phyloP scores from a whole-genome alignment of 2,797 vertebrate genomes.

The Naso thynnoides region DNA sequence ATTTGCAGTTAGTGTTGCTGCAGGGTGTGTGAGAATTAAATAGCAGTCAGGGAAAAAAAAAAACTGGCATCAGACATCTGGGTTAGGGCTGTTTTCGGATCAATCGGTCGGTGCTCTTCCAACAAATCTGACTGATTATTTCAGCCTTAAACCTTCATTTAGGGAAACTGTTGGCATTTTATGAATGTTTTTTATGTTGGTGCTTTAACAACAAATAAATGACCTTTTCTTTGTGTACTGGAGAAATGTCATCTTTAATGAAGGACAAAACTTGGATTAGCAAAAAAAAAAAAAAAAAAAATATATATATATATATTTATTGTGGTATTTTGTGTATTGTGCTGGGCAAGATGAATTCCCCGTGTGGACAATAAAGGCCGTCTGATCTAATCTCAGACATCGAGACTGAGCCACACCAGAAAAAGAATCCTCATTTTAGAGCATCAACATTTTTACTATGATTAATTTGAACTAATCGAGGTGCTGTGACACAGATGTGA shows the following conservation, averaged over 20 bases:
- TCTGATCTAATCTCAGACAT: too few relatives aligned
- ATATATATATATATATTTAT: too few relatives aligned
- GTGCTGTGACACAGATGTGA: background rate
- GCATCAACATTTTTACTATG: background rate
- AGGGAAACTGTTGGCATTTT: background rate
- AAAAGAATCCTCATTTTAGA: background rate
- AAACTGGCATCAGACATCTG: background rate
- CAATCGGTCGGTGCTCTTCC: background rate
- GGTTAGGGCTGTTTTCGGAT: constrained; percentile 1
- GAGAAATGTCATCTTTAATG: background rate
- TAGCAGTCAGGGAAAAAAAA: background rate
- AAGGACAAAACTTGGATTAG: background rate
- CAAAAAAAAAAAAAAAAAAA: too few relatives aligned
- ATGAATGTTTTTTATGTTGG: background rate
- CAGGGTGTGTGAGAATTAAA: background rate
- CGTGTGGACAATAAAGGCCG: too few relatives aligned
- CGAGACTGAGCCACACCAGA: background rate
- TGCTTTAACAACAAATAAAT: background rate
- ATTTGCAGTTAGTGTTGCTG: background rate
- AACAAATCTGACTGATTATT: background rate
- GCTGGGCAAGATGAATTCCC: too few relatives aligned
- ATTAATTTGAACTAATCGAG: too few relatives aligned
- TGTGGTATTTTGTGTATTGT: too few relatives aligned
- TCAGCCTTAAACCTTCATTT: background rate
- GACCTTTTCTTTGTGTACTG: background rate